These are phyloP conservation scores for Lamellibrachia satsuma DNA, from an alignment of 2,888 invertebrate species.

Conservation along the genomic window DNA sequence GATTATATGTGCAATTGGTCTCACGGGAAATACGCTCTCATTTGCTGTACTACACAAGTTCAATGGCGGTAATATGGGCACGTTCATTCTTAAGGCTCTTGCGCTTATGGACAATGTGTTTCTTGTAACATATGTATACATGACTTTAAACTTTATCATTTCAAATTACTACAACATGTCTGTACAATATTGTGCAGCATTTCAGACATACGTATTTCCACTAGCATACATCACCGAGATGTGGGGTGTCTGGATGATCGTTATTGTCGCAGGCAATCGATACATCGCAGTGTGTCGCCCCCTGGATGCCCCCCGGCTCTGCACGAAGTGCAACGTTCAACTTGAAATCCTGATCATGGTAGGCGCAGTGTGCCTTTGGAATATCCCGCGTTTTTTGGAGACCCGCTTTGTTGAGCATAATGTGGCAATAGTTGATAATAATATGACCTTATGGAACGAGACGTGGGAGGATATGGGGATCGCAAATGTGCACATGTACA, in stretches of 20 bases:
- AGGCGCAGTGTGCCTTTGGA: slow-evolving; percentile 38
- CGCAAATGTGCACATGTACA: slow-evolving; percentile 30
- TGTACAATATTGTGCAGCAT: slow-evolving; percentile 33
- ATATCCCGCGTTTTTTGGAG: slow-evolving; percentile 44
- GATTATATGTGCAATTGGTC: slow-evolving; percentile 41
- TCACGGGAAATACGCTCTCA: slow-evolving; percentile 43
- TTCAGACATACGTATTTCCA: slow-evolving; percentile 42
- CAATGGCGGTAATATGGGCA: slow-evolving; percentile 39
- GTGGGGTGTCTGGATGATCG: slow-evolving; percentile 44
- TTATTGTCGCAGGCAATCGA: slow-evolving; percentile 43
- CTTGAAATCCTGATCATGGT: slow-evolving; percentile 37
- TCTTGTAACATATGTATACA: slow-evolving; percentile 36
- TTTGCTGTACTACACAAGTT: slow-evolving; percentile 42
- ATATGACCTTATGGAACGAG: neutral
- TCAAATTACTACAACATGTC: slow-evolving; percentile 31
- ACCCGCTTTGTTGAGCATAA: slow-evolving; percentile 33
- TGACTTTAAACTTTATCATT: slow-evolving; percentile 41
- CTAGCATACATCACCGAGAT: slow-evolving; percentile 40
- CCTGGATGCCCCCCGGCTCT: slow-evolving; percentile 35
- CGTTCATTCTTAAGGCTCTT: slow-evolving; percentile 41
- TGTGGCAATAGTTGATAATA: too few relatives aligned
- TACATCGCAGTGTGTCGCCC: slow-evolving; percentile 44
- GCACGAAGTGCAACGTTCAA: slow-evolving; percentile 40
- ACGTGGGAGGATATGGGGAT: too few relatives aligned
- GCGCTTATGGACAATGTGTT: slow-evolving; percentile 44